phyloP scores from a whole-genome alignment of 2,888 invertebrate genomes.

The Exocentrus adspersus region DNA sequence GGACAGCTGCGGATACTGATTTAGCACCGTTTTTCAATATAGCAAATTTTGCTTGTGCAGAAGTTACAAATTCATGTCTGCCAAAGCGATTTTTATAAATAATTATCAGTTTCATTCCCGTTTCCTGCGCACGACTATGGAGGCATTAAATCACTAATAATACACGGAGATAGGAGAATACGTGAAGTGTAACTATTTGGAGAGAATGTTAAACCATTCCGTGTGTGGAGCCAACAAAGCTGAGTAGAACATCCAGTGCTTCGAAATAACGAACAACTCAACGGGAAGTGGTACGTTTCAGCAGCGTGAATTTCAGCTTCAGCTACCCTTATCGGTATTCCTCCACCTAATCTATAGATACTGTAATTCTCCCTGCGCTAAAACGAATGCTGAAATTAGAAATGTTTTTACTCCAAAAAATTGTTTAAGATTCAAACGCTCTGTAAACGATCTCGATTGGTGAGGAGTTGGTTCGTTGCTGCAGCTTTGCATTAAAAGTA shows the following conservation, averaged over 20 bases:
- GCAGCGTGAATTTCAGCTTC: constrained; percentile 35
- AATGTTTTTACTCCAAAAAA: constrained; percentile 39
- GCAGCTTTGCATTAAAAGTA: constrained; percentile 32
- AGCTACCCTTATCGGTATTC: constrained; percentile 47
- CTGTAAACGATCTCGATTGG: no score
- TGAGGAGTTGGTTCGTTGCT: neutral
- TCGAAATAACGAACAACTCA: constrained; percentile 44
- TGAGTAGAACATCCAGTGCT: constrained; percentile 1
- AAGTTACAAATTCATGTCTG: no score
- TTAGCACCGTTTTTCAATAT: no score
- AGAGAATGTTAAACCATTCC: constrained; percentile 35
- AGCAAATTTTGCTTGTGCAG: no score
- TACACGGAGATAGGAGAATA: constrained; percentile 4
- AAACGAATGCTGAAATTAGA: constrained; percentile 39
- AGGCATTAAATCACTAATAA: constrained; percentile 5
- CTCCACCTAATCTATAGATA: constrained; percentile 52
- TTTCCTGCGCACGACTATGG: constrained; percentile 5
- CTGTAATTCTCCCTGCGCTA: constrained; percentile 46
- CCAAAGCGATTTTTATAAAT: no score
- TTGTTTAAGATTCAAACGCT: no score
- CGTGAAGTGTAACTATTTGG: constrained; percentile 28
- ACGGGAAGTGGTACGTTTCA: constrained; percentile 48
- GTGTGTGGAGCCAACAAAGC: constrained; percentile 28
- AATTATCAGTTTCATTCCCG: no score
- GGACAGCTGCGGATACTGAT: no score